Conservation (phyloP, 2,797 vertebrate species). For the Schizopygopsis malacanthus region DNA sequence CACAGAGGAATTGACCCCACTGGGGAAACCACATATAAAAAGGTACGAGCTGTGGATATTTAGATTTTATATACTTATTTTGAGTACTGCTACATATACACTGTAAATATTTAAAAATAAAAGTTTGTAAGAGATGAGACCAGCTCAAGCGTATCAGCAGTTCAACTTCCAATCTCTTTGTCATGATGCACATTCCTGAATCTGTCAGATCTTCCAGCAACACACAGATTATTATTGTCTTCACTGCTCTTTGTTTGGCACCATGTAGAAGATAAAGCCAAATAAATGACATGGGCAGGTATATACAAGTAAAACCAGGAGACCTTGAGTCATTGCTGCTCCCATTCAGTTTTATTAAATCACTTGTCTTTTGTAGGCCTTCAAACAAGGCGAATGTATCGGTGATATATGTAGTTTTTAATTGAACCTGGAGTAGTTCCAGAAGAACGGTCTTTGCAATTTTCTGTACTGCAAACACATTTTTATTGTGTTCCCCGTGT, state of each 20-base stretch:
- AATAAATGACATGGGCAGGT: not conserved
- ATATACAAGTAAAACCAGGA: not conserved
- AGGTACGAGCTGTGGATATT: conserved; percentile 74
- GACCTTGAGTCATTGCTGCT: not conserved
- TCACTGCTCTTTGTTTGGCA: not conserved
- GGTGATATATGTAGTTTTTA: not conserved
- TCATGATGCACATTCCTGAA: not conserved
- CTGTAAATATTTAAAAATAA: not conserved
- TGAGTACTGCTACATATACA: not conserved
- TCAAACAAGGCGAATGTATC: not conserved
- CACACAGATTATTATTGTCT: not conserved
- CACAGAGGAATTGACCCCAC: conserved; percentile 92
- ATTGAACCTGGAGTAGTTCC: not conserved
- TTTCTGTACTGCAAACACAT: not conserved
- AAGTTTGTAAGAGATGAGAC: not conserved
- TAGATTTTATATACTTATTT: not conserved
- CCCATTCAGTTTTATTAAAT: not conserved
- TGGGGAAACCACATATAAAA: conserved; percentile 96
- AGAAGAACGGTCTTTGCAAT: not conserved
- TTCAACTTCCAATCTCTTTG: not conserved
- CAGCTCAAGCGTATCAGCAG: not conserved
- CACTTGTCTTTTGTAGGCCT: not conserved
- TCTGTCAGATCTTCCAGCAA: not conserved
- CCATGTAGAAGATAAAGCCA: not conserved
- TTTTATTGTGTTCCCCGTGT: not conserved